Evolutionary conservation across 2,113 vertebrate genomes (phyloP), one percentile per base, ranked within the genome.

Genomic region (Psettodes erumei): DNA sequence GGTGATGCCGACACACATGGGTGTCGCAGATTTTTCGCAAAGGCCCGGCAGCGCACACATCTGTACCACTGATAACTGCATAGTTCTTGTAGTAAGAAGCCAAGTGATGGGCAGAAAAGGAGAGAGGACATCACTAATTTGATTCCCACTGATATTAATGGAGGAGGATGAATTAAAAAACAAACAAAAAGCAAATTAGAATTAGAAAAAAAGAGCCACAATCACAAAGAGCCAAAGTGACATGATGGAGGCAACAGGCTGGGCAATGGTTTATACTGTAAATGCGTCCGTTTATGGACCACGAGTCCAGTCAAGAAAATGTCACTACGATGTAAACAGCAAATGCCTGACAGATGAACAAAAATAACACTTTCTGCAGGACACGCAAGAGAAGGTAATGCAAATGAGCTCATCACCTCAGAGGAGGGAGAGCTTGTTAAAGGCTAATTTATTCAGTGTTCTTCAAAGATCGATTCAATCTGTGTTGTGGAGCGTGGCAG

Each of bases 101-200:
- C 54, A 33, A 27, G 5, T 45, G 33, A 51, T 38, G n/a, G 27
- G 35, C 35, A 33, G 19, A 27, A 0, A 64, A n/a, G 48, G n/a
- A 2, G 47, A 60, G 37, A 75, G 27, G 15, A n/a, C 81, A n/a
- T 67, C 64, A 53, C 51, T n/a, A 60, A 79, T 59, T 66, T 28
- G 42, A 77, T 55, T 66, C 71, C 16, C 76, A 81, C 82, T 43
- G 82, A 55, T 71, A 69, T 33, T 30, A 0, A 50, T 67, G 30
- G 70, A 60, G 48, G 35, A 23, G 56, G 50, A 71, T 21, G 13
- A 73, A 68, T 63, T 81, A 76, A 74, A 61, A 58, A 77, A 45
- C 35, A 73, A 82, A 59, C n/a, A 8, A 1, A 62, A 1, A 62
- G 42, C 6, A 62, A 42, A 58, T 42, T 0, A 47, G 32, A 50